Base-by-base conservation (phyloP, 2,797 vertebrate species). In the Bufotes viridis region DNA sequence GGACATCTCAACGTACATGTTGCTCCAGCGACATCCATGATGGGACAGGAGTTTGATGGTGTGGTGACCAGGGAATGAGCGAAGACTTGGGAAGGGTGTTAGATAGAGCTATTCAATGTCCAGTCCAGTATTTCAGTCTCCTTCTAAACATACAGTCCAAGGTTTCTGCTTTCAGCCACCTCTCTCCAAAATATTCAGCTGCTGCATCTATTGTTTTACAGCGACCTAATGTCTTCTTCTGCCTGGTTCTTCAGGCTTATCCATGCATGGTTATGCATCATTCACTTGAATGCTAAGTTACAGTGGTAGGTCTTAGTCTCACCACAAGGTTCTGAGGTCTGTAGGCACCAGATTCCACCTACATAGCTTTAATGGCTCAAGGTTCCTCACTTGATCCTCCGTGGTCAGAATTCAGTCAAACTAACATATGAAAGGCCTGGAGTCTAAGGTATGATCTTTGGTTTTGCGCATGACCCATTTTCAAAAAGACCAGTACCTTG, bases 401-500 rank as follows among this genome's bases (percentile, higher is more conserved):
- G 55, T 42, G 11, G 67, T 26, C 57, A 22, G 63, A 15, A 7
- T 20, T 20, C 15, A 34, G n/a, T 51, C 20, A n/a, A 65, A 49
- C 7, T 7, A 18, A 63, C 1, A 0, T 7, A 49, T 34, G 18
- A 12, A 80, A 57, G 55, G 14, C 8, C 29, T 20, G 2, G 29
- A 20, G 49, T 80, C 49, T 12, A n/a, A n/a, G 78, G 76, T 42
- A 42, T 24, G 65, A 42, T 87, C 85, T 87, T 87, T 87, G 65
- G 85, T 87, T 72, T 70, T 49, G 26, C 49, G 60, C 24, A 74
- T 34, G 69, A 49, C 26, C 11, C 13, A 24, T 18, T 63, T 74
- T 20, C n/a, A 57, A 18, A 57, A 26, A 15, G 17, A 49, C 1
- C 51, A 14, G n/a, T 70, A 22, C 0, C 20, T 10, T n/a, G 24